Base-by-base conservation (phyloP, 1,140 invertebrate species). In the Megalopta genalis region DNA sequence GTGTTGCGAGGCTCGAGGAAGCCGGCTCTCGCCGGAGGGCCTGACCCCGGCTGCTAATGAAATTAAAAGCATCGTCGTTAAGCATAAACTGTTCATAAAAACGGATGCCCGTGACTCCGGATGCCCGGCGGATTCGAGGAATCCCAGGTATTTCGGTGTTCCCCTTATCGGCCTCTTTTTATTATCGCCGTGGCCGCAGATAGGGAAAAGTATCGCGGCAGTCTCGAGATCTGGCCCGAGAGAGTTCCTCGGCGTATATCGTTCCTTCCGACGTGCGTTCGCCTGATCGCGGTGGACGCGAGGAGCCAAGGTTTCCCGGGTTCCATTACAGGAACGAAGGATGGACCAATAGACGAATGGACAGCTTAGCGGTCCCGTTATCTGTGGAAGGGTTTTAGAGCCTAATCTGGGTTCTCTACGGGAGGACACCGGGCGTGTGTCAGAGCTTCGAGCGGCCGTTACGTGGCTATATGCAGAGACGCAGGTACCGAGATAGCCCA, bases 331-430 rank as follows among this genome's bases (percentile, higher is more conserved):
- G 27, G 70, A 39, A 64, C 57, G 59, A 85, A 77, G 75, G 66
- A 85, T 82, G 75, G 83, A 59, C 83, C 81, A 79, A 81, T 82
- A 84, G 84, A 86, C 87, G 82, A 83, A 90, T 89, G 83, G 85
- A 86, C 54, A 84, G 87, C 87, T 87, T 89, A 87, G 88, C 80
- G 86, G 63, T 83, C 32, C 77, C 83, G 83, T 89, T 90, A 90
- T 90, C 89, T 86, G 57, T 49, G 81, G 63, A 88, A 82, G 84
- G 88, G 80, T 89, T 90, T 90, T 88, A 84, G 83, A 81, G 80
- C 60, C 84, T 89, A 89, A 90, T 90, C 88, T 85, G 79, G 80
- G 77, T 70, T 74, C 77, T 71, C 77, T 71, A 72, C 59, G 75
- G 18, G 49, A 80, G 84, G 86, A 87, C 85, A 86, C 78, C 73